Evolutionary conservation across 1,140 invertebrate genomes (phyloP).

Genomic region (Orius insidiosus): DNA sequence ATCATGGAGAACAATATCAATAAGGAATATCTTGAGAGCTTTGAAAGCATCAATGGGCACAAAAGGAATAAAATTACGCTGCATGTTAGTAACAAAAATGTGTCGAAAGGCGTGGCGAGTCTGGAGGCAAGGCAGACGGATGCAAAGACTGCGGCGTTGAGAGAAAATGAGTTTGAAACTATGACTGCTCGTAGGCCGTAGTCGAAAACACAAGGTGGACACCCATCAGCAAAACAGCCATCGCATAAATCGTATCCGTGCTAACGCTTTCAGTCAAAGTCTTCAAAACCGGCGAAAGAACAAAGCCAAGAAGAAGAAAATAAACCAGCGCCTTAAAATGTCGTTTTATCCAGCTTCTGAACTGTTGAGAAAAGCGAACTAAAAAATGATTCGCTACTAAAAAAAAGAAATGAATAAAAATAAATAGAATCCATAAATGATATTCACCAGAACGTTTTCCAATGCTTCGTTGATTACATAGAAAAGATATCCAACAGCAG

Average conservation of each 20-base stretch:
- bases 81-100: slow-evolving; percentile 72
- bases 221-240: slow-evolving; percentile 73
- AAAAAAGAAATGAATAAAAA: too few relatives aligned
- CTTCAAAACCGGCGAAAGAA: slow-evolving; percentile 79
- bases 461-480: slow-evolving; percentile 28
- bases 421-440: too few relatives aligned
- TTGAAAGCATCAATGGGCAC: slow-evolving; percentile 58
- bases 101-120: slow-evolving; percentile 61
- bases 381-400: too few relatives aligned
- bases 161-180: slow-evolving; percentile 61
- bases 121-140: slow-evolving; percentile 87
- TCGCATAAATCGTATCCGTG: slow-evolving; percentile 91
- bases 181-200: slow-evolving; percentile 70
- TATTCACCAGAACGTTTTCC: not conserved
- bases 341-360: slow-evolving; percentile 20
- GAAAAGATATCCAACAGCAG: slow-evolving; percentile 36
- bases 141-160: slow-evolving; percentile 84
- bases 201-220: slow-evolving; percentile 82
- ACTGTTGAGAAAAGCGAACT: too few relatives aligned
- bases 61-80: slow-evolving; percentile 77
- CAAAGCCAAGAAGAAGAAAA: slow-evolving; percentile 66
- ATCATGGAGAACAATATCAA: slow-evolving; percentile 25
- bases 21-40: slow-evolving; percentile 29
- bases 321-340: slow-evolving; percentile 52
- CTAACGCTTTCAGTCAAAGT: slow-evolving; percentile 86